Percentiles rank a stretch among this genome's conserved stretches.
Evolutionary conservation across 2,113 vertebrate species (phyloP).

Genomic region (Ceyx cyanopectus): DNA sequence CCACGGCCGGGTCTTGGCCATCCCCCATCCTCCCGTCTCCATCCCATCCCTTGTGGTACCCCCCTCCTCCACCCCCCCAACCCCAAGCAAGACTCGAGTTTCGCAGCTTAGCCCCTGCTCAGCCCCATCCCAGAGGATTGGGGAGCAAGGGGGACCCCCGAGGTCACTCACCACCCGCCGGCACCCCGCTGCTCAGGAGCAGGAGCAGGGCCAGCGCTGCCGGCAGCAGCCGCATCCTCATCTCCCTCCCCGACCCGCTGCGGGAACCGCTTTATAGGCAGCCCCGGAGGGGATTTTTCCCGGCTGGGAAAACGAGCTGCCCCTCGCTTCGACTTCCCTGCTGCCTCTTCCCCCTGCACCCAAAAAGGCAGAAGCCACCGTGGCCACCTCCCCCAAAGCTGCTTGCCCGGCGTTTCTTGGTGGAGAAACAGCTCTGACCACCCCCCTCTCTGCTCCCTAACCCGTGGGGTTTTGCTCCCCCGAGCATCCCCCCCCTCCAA

Average conservation of each 20-base stretch:
- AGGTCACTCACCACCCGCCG: background rate
- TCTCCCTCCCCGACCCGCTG: rapidly evolving
- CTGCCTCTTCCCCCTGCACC: background rate
- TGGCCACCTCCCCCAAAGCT: rapidly evolving
- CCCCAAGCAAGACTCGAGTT: background rate
- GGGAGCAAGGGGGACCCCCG: rapidly evolving
- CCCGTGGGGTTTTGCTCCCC: rapidly evolving
- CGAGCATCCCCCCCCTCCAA: background rate
- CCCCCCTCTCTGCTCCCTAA: background rate
- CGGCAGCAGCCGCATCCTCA: background rate
- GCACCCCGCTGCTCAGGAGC: background rate
- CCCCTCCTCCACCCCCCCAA: background rate
- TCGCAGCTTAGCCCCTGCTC: rapidly evolving
- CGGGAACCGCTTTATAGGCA: background rate
- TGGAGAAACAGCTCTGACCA: rapidly evolving
- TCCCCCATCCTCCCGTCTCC: too few species aligned
- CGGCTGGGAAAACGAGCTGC: background rate
- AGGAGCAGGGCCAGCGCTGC: background rate
- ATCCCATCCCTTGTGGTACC: rapidly evolving
- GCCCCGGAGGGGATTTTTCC: background rate
- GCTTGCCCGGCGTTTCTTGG: rapidly evolving
- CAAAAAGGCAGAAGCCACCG: rapidly evolving
- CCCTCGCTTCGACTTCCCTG: background rate
- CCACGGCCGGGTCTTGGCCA: background rate
- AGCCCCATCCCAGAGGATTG: rapidly evolving